A percentile compares a stretch with the other conserved stretches of the same genome.
phyloP scores from a whole-genome alignment of 1,140 invertebrate genomes.

The Phymorhynchus buccinoides region DNA sequence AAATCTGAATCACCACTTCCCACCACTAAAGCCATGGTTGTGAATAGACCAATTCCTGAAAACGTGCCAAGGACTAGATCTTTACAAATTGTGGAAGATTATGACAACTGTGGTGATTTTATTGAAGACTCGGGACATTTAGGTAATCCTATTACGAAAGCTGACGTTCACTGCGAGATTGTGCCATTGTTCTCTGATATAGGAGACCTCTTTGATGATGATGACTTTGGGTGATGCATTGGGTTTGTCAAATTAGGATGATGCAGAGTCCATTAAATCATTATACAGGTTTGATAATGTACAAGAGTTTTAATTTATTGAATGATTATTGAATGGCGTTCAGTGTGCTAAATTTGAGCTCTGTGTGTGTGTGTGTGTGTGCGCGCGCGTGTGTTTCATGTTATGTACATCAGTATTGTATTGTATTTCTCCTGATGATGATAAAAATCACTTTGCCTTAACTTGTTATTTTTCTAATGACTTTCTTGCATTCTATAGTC shows the following conservation, averaged over 20 bases:
- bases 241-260: background rate
- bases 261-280: too few relatives aligned
- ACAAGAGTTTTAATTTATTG: background rate
- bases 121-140: background rate
- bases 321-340: too few relatives aligned
- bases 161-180: background rate
- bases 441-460: too few relatives aligned
- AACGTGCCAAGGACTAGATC: background rate
- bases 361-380: background rate
- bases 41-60: background rate
- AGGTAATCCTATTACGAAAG: background rate
- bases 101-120: background rate
- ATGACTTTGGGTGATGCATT: conserved; percentile 13
- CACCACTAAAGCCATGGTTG: background rate
- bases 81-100: background rate
- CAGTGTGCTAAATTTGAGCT: too few relatives aligned
- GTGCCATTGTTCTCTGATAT: background rate
- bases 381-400: too few relatives aligned
- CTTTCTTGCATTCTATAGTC: too few relatives aligned
- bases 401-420: too few relatives aligned
- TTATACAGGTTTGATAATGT: too few relatives aligned
- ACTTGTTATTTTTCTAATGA: too few relatives aligned
- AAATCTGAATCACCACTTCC: background rate
- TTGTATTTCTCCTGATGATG: too few relatives aligned
- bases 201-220: conserved; percentile 35